Percentiles rank a stretch among this genome's conserved stretches.
phyloP scores from a whole-genome alignment of 2,113 vertebrate genomes.

The Pongo pygmaeus region DNA sequence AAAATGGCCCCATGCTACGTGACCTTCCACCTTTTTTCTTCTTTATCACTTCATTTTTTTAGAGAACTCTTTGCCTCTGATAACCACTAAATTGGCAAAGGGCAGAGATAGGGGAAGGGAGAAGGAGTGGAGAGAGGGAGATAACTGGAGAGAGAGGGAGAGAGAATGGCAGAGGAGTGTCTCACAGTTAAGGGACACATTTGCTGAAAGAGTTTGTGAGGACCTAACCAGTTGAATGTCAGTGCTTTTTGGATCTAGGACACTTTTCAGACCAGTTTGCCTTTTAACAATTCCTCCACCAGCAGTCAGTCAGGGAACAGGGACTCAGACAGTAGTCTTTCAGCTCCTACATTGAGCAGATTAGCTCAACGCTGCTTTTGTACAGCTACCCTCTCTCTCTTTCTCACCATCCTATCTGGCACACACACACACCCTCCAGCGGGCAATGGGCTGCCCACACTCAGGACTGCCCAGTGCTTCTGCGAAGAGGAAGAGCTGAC shows the following conservation, averaged over 20 bases:
- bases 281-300: background rate
- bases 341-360: background rate
- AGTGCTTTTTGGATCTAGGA: background rate
- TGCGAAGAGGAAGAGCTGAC: background rate
- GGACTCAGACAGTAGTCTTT: background rate
- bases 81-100: background rate
- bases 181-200: too few relatives aligned
- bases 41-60: background rate
- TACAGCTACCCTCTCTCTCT: background rate
- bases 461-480: background rate
- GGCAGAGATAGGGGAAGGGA: background rate
- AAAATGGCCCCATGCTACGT: background rate
- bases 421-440: background rate
- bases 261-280: background rate
- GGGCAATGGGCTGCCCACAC: background rate
- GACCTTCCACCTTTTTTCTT: background rate
- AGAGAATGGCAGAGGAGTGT: accelerated
- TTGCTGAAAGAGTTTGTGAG: background rate
- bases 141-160: too few relatives aligned
- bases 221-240: background rate
- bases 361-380: background rate
- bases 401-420: background rate
- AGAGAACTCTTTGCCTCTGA: background rate
- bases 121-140: background rate
- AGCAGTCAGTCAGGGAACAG: background rate